Evolutionary conservation across 2,113 vertebrate genomes (phyloP), one percentile per base, ranked within the genome.

Genomic region (Phoxinus phoxinus): DNA sequence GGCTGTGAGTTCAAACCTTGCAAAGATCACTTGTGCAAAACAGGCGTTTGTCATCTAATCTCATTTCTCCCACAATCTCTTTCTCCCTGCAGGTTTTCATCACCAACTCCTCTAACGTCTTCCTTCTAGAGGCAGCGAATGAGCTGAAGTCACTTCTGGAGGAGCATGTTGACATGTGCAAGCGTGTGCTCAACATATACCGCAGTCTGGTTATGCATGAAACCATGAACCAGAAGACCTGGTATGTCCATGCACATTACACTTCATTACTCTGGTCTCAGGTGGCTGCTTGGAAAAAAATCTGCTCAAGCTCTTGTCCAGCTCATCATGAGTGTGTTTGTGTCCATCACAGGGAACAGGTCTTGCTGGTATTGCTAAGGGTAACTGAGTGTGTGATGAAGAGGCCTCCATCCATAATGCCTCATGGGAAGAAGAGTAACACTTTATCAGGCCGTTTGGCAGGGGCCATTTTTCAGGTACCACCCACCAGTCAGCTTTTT

Each of bases 131-230:
- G 90, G 97, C 98, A 78, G 96, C 97, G 87, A 99, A 99, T 90
- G 98, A 99, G 90, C 94, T 98, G 92, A 98, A 97, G 93, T 92
- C 89, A 83, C 95, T 99, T 73, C 91, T 99, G 91, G 97, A 99
- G 93, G 98, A 99, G 77, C 98, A 99, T 63, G 97, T 99, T 0
- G 98, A 99, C 92, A 99, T 99, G 98, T 99, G 97, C 94, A 99
- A 99, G 94, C 94, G 98, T 75, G 97, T 99, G 92, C 96, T 99
- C 83, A 99, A 99, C 90, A 99, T 99, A 92, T 99, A 99, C 91
- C 97, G 98, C 79, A 97, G 97, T 92, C 97, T 99, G 92, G 97
- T 99, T 86, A 98, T 99, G 87, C 98, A 99, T 91, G 96, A 99
- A 90, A 97, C 96, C 88, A 99, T 99, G 98, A 97, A 99, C 94